Conservation (phyloP, 2,888 invertebrate genomes). For the Cantharis rufa region DNA sequence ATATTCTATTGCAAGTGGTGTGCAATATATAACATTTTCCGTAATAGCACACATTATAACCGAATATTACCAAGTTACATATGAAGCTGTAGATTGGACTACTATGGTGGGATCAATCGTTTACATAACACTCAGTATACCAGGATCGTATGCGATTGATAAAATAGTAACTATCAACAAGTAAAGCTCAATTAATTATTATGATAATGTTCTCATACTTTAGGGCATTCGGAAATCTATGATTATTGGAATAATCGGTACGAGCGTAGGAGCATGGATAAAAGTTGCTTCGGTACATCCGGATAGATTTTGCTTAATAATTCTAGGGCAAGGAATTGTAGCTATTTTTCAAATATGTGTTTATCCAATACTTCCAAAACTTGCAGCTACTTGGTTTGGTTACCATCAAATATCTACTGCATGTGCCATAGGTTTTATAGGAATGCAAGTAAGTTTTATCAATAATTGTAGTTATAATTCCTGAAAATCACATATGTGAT, state of each 20-base stretch:
- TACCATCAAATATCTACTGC: slow-evolving; percentile 60
- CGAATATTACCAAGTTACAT: slow-evolving; percentile 73
- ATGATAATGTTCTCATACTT: slow-evolving; percentile 37
- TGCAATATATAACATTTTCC: slow-evolving; percentile 96
- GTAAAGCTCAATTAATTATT: not conserved
- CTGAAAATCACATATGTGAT: too few relatives aligned
- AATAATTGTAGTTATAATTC: too few relatives aligned
- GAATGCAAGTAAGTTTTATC: slow-evolving; percentile 43
- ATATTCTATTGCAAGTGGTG: slow-evolving; percentile 86
- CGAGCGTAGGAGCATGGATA: slow-evolving; percentile 84
- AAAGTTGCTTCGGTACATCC: slow-evolving; percentile 84
- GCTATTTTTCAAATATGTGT: slow-evolving; percentile 90
- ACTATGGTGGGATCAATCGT: slow-evolving; percentile 95
- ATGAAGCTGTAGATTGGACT: slow-evolving; percentile 86
- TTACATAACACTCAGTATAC: slow-evolving; percentile 94
- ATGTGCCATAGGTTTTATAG: slow-evolving; percentile 73
- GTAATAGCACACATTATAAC: slow-evolving; percentile 84
- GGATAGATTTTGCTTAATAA: slow-evolving; percentile 82
- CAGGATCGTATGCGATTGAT: slow-evolving; percentile 92
- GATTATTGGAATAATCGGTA: slow-evolving; percentile 79
- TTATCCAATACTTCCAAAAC: slow-evolving; percentile 65
- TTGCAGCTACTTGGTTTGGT: not conserved
- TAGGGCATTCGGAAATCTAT: slow-evolving; percentile 85
- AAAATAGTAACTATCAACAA: slow-evolving; percentile 71
- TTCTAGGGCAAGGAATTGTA: slow-evolving; percentile 84